Conservation (phyloP, 2,113 vertebrate genomes). For the Microcebus jonahi region DNA sequence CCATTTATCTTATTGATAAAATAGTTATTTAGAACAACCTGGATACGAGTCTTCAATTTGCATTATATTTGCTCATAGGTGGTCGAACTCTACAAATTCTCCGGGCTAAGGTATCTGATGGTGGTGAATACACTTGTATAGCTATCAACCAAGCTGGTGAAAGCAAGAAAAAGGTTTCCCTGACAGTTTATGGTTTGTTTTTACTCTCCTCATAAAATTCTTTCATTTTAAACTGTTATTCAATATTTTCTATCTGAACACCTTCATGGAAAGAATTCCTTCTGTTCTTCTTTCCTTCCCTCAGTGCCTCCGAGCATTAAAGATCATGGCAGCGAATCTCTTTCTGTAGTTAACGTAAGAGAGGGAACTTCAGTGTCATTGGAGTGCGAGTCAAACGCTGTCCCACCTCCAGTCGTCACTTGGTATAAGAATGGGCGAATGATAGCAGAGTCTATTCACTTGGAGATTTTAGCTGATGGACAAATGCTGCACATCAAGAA, state of each 20-base stretch:
- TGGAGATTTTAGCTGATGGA: constrained; percentile 86
- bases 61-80: constrained; percentile 82
- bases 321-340: constrained; percentile 86
- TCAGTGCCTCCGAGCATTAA: constrained; percentile 96
- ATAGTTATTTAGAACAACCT: background rate
- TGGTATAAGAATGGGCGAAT: constrained; percentile 95
- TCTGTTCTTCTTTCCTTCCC: constrained; percentile 56
- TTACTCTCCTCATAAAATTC: background rate
- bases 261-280: background rate
- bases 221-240: background rate
- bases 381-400: constrained; percentile 94
- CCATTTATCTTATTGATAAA: background rate
- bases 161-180: constrained; percentile 91
- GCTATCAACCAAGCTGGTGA: constrained; percentile 95
- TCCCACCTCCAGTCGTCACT: constrained; percentile 92
- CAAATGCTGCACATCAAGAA: constrained; percentile 89
- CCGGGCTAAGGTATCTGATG: constrained; percentile 92
- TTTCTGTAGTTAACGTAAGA: constrained; percentile 88
- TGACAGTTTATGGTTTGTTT: constrained; percentile 94
- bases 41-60: background rate
- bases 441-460: constrained; percentile 86
- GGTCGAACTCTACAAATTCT: constrained; percentile 94
- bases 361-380: constrained; percentile 86
- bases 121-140: constrained; percentile 93
- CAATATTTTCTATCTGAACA: background rate